phyloP scores from a whole-genome alignment of 2,113 vertebrate genomes.

The Neoarius graeffei region DNA sequence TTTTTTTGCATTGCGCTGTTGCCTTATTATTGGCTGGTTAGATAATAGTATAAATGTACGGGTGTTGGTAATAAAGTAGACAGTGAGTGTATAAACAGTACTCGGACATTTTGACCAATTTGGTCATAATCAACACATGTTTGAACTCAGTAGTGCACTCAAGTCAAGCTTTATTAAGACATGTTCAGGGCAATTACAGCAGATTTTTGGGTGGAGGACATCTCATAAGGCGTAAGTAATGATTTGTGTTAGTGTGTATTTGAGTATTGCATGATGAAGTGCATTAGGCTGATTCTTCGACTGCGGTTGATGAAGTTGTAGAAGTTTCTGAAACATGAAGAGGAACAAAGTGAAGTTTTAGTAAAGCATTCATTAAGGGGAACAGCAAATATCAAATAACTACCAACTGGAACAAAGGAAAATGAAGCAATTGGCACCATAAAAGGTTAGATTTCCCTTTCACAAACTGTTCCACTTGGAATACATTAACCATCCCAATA shows the following conservation, averaged over 20 bases:
- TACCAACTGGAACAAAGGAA: background rate
- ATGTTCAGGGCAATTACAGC: slow-evolving; percentile 53
- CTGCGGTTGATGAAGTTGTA: background rate
- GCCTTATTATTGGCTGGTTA: background rate
- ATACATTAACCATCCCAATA: background rate
- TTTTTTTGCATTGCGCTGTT: background rate
- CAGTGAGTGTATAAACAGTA: background rate
- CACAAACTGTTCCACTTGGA: background rate
- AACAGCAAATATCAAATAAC: background rate
- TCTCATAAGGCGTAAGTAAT: slow-evolving; percentile 35
- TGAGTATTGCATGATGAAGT: background rate
- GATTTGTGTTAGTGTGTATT: background rate
- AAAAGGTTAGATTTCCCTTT: background rate
- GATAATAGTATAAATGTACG: background rate
- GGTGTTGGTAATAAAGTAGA: background rate
- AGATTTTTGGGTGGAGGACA: slow-evolving; percentile 31
- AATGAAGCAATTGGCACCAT: background rate
- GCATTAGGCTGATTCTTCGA: background rate
- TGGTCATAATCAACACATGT: background rate
- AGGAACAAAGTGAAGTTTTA: background rate
- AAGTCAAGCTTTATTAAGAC: slow-evolving; percentile 76
- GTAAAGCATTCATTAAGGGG: background rate
- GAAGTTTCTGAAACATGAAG: background rate
- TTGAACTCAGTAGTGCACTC: slow-evolving; percentile 54
- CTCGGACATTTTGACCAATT: background rate